These are phyloP conservation scores for Drosophila hydei DNA, from an alignment of 1,140 invertebrate genomes.

Conservation along the genomic window DNA sequence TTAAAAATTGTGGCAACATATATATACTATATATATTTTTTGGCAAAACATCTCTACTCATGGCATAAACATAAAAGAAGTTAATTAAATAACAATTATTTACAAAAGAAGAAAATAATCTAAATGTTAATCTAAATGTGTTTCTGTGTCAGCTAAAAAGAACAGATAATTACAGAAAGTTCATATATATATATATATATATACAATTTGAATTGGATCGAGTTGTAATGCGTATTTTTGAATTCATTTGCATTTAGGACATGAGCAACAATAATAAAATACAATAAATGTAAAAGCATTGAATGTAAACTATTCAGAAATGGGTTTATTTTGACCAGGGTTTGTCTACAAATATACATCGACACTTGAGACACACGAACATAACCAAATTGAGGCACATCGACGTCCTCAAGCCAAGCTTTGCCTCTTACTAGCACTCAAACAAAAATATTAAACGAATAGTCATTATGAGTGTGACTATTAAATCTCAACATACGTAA, in stretches of 20 bases:
- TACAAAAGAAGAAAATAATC: slow-evolving; percentile 52
- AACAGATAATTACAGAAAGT: slow-evolving; percentile 37
- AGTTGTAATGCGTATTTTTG: slow-evolving; percentile 72
- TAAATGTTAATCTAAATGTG: slow-evolving; percentile 72
- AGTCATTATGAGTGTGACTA: too few species aligned
- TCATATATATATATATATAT: slow-evolving; percentile 44
- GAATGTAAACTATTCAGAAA: slow-evolving; percentile 45
- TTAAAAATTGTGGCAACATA: slow-evolving; percentile 32
- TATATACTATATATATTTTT: slow-evolving; percentile 68
- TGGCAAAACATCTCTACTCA: slow-evolving; percentile 58
- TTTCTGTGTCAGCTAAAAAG: slow-evolving; percentile 55
- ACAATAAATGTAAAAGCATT: slow-evolving; percentile 76
- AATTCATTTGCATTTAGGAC: slow-evolving; percentile 82
- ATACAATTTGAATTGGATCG: slow-evolving; percentile 6
- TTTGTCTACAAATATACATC: too few species aligned
- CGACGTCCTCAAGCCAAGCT: too few species aligned
- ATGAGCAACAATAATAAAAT: slow-evolving; percentile 74
- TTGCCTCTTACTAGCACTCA: too few species aligned
- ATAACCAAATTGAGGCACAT: too few species aligned
- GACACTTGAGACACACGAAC: too few species aligned
- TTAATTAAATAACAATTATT: slow-evolving; percentile 74
- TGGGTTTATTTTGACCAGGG: too few species aligned
- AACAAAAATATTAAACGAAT: too few species aligned
- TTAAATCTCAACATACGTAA: too few species aligned
- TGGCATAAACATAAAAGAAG: slow-evolving; percentile 40